Evolutionary conservation across 2,113 vertebrate species (phyloP), one percentile per base, ranked within the genome.

Genomic region (Asarcornis scutulata): DNA sequence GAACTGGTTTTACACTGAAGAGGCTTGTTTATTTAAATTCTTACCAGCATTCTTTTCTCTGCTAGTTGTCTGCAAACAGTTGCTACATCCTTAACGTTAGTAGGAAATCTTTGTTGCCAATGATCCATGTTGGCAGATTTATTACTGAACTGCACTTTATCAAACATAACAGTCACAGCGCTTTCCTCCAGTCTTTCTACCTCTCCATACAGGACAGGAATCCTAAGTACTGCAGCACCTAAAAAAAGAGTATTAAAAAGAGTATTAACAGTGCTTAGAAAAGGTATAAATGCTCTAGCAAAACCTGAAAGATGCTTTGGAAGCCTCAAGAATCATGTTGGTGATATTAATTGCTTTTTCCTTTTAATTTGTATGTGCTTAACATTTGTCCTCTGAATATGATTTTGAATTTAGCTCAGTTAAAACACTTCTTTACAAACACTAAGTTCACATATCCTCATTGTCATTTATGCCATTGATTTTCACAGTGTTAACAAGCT

Each of bases 111-210:
- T 94, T 99, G 99, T 82, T 98, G 98, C 97, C 98, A 98, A 92
- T 99, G 99, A 93, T 99, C 99, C 97, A 99, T 98, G 31, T 98
- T 98, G 23, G 98, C 98, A 23, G 98, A 98, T 91, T 99, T 99
- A 11, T 97, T 98, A 91, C 98, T 98, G 88, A 98, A 98, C 97
- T 99, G 99, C 18, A 99, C 98, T 68, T 98, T 98, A 64, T 98
- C 98, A 98, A 99, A 99, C 98, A 99, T 97, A 11, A 99, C 94
- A 0, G 99, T 99, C 87, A 99, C 98, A 1, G 99, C 99, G 23
- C 99, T 99, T 96, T 99, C 99, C 18, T 98, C 98, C 77, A 99
- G 98, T 7, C 97, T 98, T 96, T 99, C 99, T 68, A 99, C 99
- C 46, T 99, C 98, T 34, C 99, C 99, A 29, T 99, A 99, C 32